phyloP scores from a whole-genome alignment of 2,113 vertebrate genomes.

The Nothobranchius furzeri region DNA sequence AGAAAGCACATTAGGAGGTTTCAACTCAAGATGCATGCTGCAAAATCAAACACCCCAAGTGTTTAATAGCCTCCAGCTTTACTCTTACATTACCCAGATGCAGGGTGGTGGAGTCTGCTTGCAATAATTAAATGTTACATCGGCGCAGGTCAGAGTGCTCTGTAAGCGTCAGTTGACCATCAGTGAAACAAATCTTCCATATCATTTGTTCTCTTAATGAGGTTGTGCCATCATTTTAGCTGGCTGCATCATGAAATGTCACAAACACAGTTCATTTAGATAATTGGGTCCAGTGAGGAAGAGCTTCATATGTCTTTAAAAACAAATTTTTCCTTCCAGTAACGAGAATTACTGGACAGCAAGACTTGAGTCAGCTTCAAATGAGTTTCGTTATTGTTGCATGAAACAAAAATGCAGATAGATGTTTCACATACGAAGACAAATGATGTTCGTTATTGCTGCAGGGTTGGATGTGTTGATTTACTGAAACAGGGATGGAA shows the following conservation, averaged over 20 bases:
- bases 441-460: too few species aligned
- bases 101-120: slow-evolving; percentile 10
- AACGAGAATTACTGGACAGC: too few species aligned
- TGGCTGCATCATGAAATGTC: not conserved
- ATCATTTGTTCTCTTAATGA: slow-evolving; percentile 38
- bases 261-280: not conserved
- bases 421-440: too few species aligned
- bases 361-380: not conserved
- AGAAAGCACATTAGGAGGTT: too few species aligned
- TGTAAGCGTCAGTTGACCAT: slow-evolving; percentile 32
- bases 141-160: slow-evolving; percentile 24
- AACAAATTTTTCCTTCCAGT: too few species aligned
- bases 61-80: not conserved
- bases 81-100: not conserved
- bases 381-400: too few species aligned
- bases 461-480: not conserved
- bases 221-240: slow-evolving; percentile 17
- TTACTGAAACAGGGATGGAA: not conserved
- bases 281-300: too few species aligned
- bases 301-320: not conserved
- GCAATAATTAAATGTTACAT: slow-evolving; percentile 50
- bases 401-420: too few species aligned
- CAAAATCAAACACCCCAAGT: too few species aligned
- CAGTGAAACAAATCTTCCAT: slow-evolving; percentile 55
- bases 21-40: not conserved